Evolutionary conservation across 2,888 invertebrate species (phyloP).

Genomic region (Phytoseiulus persimilis): DNA sequence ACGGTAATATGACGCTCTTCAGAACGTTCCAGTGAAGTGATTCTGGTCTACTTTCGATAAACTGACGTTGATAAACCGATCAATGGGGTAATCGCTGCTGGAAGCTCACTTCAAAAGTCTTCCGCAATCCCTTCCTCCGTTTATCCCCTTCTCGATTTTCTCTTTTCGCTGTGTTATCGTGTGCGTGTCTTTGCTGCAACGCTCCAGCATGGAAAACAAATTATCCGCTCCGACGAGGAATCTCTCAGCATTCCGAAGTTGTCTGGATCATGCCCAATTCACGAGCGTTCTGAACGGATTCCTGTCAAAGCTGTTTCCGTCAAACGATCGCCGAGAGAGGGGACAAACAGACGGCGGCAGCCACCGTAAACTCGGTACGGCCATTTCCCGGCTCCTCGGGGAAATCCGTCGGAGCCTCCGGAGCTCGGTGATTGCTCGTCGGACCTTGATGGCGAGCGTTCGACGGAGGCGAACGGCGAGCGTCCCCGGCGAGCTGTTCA

Average conservation of each 20-base stretch:
- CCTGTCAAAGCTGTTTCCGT: background rate
- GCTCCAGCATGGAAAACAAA: background rate
- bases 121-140: background rate
- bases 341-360: background rate
- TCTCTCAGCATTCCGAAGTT: background rate
- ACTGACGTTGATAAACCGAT: background rate
- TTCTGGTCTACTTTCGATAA: background rate
- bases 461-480: background rate
- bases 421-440: background rate
- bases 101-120: background rate
- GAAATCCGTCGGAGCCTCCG: background rate
- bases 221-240: background rate
- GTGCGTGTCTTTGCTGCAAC: background rate
- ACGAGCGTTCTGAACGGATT: background rate
- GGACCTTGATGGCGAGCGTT: background rate
- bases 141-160: background rate
- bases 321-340: background rate
- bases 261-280: constrained; percentile 5
- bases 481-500: background rate
- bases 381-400: background rate
- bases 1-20: background rate
- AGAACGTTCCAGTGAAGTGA: background rate
- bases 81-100: background rate
- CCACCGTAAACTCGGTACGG: background rate
- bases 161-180: background rate